Conservation (phyloP, 2,797 vertebrate species). For the Propithecus perrieri region DNA sequence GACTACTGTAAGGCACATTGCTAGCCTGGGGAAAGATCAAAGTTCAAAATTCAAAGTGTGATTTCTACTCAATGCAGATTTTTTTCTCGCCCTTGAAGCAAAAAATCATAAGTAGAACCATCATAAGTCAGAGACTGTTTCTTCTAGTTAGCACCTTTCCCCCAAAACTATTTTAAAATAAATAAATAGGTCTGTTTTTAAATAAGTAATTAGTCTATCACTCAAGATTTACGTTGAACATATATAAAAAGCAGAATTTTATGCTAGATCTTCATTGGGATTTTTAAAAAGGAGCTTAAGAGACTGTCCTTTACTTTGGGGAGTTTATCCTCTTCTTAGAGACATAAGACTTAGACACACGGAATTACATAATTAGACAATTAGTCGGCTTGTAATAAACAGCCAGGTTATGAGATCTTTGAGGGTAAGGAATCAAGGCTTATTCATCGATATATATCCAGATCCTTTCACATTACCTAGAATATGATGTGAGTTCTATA, state of each 20-base stretch:
- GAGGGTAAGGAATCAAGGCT: not conserved
- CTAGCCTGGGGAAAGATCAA: not conserved
- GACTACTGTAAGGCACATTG: not conserved
- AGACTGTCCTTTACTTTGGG: not conserved
- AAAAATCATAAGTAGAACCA: not conserved
- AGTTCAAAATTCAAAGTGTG: not conserved
- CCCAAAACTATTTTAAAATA: not conserved
- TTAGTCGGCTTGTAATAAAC: not conserved
- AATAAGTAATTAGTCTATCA: not conserved
- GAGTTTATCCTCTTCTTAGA: not conserved
- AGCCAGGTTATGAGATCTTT: constrained; percentile 7
- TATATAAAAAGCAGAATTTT: not conserved
- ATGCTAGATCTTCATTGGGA: not conserved
- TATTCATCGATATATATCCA: not conserved
- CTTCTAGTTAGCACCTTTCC: not conserved
- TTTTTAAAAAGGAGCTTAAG: not conserved
- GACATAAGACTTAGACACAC: not conserved
- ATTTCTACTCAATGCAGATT: not conserved
- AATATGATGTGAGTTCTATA: not conserved
- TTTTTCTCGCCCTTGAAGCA: not conserved
- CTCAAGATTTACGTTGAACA: not conserved
- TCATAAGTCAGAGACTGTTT: not conserved
- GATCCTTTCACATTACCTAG: not conserved
- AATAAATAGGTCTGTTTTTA: not conserved
- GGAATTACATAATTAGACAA: not conserved